Percentiles rank a stretch among this genome's conserved stretches.
phyloP scores from a whole-genome alignment of 2,797 vertebrate species.

The Zalophus californianus region DNA sequence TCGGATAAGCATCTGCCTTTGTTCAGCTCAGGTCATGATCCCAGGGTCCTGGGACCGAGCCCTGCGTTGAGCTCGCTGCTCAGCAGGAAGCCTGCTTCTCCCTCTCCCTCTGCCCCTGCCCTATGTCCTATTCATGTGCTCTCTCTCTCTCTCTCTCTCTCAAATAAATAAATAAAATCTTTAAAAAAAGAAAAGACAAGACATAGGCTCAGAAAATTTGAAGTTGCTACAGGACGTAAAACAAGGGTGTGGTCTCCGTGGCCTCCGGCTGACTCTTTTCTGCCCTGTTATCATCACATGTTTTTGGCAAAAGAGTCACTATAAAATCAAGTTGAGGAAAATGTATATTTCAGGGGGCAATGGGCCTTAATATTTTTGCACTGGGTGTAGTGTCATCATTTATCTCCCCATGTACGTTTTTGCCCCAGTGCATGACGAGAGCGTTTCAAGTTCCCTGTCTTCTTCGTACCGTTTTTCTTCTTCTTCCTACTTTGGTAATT shows the following conservation, averaged over 20 bases:
- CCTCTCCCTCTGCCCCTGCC: background rate
- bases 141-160: background rate
- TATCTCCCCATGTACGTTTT: background rate
- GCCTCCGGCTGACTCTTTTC: background rate
- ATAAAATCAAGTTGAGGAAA: background rate
- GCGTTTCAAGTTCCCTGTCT: background rate
- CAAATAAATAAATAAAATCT: background rate
- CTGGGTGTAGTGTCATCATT: background rate
- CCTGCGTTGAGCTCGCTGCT: background rate
- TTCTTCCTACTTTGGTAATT: background rate
- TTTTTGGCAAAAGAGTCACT: background rate
- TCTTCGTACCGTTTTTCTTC: background rate
- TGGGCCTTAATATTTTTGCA: background rate
- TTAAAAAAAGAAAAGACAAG: background rate
- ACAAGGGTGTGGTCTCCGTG: fast-evolving
- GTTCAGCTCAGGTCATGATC: background rate
- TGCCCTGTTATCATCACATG: background rate
- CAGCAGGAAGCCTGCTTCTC: background rate
- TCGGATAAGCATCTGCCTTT: background rate
- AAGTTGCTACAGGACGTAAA: background rate
- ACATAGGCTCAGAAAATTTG: background rate
- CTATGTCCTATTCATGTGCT: background rate
- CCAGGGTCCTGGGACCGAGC: background rate
- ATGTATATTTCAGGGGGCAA: background rate
- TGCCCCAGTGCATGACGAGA: background rate